A percentile compares a stretch with the other conserved stretches of the same genome.
Conservation (phyloP, 2,797 vertebrate species). For the Acrossocheilus wenchowensis region DNA sequence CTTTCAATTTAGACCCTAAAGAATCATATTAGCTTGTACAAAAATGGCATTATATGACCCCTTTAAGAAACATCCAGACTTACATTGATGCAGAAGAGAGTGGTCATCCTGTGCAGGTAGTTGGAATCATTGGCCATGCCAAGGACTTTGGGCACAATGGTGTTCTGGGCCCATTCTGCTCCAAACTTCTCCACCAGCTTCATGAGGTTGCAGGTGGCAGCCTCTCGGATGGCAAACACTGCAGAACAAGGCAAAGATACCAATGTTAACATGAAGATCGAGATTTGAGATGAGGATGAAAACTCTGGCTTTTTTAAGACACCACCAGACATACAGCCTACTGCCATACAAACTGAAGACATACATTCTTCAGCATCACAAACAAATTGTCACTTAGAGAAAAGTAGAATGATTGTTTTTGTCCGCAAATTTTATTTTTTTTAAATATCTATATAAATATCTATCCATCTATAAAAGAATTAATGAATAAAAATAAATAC, state of each 20-base stretch:
- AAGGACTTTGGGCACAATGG: slow-evolving; percentile 90
- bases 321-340: background rate
- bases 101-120: slow-evolving; percentile 94
- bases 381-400: background rate
- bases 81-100: slow-evolving; percentile 93
- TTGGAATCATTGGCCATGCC: slow-evolving; percentile 92
- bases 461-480: background rate
- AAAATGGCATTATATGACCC: no score
- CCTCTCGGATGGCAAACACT: slow-evolving; percentile 92
- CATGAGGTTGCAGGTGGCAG: slow-evolving; percentile 90
- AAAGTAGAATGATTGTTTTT: no score
- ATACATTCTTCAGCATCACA: background rate
- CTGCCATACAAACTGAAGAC: background rate
- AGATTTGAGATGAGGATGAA: background rate
- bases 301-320: background rate
- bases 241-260: background rate
- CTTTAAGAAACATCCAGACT: slow-evolving; percentile 67
- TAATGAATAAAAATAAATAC: background rate
- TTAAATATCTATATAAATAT: background rate
- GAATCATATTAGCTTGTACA: no score
- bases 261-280: background rate
- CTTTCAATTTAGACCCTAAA: no score
- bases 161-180: slow-evolving; percentile 90
- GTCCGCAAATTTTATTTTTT: no score
- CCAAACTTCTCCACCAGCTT: slow-evolving; percentile 94